phyloP scores from a whole-genome alignment of 2,113 vertebrate genomes.

The Carettochelys insculpta region DNA sequence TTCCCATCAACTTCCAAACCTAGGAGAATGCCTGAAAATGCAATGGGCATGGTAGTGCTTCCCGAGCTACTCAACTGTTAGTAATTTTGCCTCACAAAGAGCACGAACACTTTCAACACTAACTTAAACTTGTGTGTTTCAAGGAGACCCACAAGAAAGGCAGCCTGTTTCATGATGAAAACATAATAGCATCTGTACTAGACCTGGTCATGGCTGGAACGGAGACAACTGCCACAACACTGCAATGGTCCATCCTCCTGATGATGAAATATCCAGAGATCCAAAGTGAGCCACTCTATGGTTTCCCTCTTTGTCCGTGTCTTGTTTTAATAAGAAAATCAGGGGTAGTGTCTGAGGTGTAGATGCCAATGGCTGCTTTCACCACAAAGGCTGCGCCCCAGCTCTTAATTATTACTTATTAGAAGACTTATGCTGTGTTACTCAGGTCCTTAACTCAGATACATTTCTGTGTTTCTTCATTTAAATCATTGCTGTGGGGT shows the following conservation, averaged over 20 bases:
- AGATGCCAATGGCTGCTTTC: not conserved
- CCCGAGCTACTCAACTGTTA: not conserved
- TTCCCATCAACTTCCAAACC: not conserved
- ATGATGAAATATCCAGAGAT: slow-evolving; percentile 84
- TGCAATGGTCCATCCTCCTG: slow-evolving; percentile 90
- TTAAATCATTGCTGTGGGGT: too few relatives aligned
- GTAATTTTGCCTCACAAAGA: not conserved
- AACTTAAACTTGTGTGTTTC: slow-evolving; percentile 19
- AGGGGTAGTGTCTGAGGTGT: not conserved
- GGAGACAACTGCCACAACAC: slow-evolving; percentile 87
- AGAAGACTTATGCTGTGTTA: too few relatives aligned
- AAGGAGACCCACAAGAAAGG: slow-evolving; percentile 69
- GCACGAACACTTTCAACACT: not conserved
- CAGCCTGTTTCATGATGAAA: slow-evolving; percentile 78
- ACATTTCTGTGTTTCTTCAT: too few relatives aligned
- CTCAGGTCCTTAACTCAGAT: too few relatives aligned
- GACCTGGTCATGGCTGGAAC: slow-evolving; percentile 92
- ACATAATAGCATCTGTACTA: slow-evolving; percentile 84
- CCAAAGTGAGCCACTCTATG: slow-evolving; percentile 79
- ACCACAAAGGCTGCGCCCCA: not conserved
- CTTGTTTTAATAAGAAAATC: not conserved
- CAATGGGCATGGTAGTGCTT: not conserved
- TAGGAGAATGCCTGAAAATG: not conserved
- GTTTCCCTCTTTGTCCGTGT: accelerated
- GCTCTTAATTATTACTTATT: not conserved